Percentiles rank a stretch among this genome's conserved stretches.
phyloP scores from a whole-genome alignment of 2,888 invertebrate species.

The Archaeoteleia sp. region DNA sequence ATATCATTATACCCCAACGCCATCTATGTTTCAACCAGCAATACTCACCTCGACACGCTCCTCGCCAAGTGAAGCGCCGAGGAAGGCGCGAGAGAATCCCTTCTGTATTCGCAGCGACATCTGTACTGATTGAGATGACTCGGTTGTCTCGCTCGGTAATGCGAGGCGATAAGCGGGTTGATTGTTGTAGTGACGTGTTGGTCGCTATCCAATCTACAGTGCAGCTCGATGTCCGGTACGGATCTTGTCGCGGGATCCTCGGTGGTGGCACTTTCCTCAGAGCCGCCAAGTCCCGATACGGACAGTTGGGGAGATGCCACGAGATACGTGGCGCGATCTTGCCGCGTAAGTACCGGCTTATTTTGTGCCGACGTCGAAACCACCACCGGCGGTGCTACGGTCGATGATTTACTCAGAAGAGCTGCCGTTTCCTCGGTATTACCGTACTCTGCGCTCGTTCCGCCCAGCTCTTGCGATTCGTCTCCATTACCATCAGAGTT shows the following conservation, averaged over 20 bases:
- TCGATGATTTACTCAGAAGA: constrained; percentile 82
- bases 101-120: constrained; percentile 82
- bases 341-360: constrained; percentile 89
- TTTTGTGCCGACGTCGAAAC: constrained; percentile 66
- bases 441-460: constrained; percentile 73
- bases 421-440: constrained; percentile 90
- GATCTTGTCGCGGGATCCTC: constrained; percentile 84
- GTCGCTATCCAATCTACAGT: constrained; percentile 80
- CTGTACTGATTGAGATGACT: constrained; percentile 72
- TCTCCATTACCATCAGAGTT: constrained; percentile 65
- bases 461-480: constrained; percentile 61
- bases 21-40: too few relatives aligned
- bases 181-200: constrained; percentile 58
- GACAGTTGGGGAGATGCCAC: constrained; percentile 83
- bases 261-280: constrained; percentile 84
- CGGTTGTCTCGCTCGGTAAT: constrained; percentile 60
- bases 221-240: constrained; percentile 88
- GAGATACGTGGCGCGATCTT: constrained; percentile 88
- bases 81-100: constrained; percentile 87
- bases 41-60: constrained; percentile 83
- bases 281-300: constrained; percentile 81
- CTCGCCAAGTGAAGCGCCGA: constrained; percentile 86
- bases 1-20: too few relatives aligned
- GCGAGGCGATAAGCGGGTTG: constrained; percentile 50
- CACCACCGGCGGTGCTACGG: constrained; percentile 75